Base-by-base conservation (phyloP, 2,888 invertebrate genomes). In the Drosophila ustulata region DNA sequence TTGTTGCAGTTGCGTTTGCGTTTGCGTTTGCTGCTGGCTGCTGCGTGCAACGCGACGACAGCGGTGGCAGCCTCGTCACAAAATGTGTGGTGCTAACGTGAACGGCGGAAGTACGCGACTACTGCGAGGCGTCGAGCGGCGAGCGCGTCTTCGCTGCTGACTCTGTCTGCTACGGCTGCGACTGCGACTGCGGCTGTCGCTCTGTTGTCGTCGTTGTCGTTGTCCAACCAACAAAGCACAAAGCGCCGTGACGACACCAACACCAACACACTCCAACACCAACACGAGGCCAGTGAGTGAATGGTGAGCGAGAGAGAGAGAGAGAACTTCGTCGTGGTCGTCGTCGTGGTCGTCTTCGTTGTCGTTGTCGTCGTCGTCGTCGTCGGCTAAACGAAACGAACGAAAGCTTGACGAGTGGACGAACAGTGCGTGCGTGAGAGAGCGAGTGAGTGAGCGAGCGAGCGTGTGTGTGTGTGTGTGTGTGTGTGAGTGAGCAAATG, bases 31-130 rank as follows among this genome's bases (percentile, higher is more conserved):
- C 50, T 73, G 78, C 70, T 78, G 18, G 63, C 78, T 79, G 77
- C 78, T 78, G 80, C 83, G 68, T 78, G 82, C 75, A 81, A 75
- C 82, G 82, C 85, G 81, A 82, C 85, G 84, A 80, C 81, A 85
- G 82, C 82, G 80, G 70, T 78, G 81, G 74, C 75, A 79, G 75
- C 75, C 70, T 75, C 70, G 82, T 82, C 86, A 72, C 62, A 65
- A 80, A 69, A 61, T 85, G 80, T 87, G 74, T 83, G 82, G 88
- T 89, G 88, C 89, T 84, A 84, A 84, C 83, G 83, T 85, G 82
- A 84, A 84, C 83, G 83, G 88, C 83, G 89, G 83, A 83, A 83
- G 85, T 83, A 89, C 83, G 83, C 83, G 83, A 83, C 83, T 83
- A 82, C 89, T 83, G 83, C 81, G 71, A 78, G 75, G 78, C 86